These are phyloP conservation scores for Phymatocera aterrima DNA, from an alignment of 2,888 invertebrate species.

Conservation along the genomic window DNA sequence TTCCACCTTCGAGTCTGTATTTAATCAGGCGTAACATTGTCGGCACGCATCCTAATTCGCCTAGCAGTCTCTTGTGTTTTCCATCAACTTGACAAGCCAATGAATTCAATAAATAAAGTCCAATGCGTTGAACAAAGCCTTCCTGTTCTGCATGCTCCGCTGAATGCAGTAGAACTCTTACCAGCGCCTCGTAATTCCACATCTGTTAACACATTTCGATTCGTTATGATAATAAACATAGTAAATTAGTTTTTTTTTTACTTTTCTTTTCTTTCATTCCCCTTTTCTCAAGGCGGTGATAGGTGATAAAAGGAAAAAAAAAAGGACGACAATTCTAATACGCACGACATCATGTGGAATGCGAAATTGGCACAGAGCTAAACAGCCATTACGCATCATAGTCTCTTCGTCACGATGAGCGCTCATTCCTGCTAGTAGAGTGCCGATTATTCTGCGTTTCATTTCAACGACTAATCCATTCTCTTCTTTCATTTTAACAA, in stretches of 20 bases:
- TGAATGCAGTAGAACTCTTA: slow-evolving; percentile 88
- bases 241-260: no score
- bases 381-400: slow-evolving; percentile 97
- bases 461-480: slow-evolving; percentile 83
- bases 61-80: slow-evolving; percentile 92
- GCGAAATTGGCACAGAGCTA: slow-evolving; percentile 95
- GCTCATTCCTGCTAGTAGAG: slow-evolving; percentile 92
- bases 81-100: slow-evolving; percentile 98
- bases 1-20: slow-evolving; percentile 84
- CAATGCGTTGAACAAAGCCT: slow-evolving; percentile 95
- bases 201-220: slow-evolving; percentile 78
- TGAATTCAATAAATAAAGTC: slow-evolving; percentile 95
- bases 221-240: slow-evolving; percentile 3
- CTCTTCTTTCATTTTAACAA: slow-evolving; percentile 92
- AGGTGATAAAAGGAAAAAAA: no score
- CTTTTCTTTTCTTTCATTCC: no score
- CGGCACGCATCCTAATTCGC: slow-evolving; percentile 89
- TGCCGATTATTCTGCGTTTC: slow-evolving; percentile 87
- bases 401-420: slow-evolving; percentile 90
- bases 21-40: slow-evolving; percentile 93
- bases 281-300: no score
- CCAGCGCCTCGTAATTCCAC: slow-evolving; percentile 92
- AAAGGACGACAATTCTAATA: slow-evolving; percentile 58
- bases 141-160: slow-evolving; percentile 90
- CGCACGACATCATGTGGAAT: slow-evolving; percentile 96